Percentiles rank a stretch among this genome's conserved stretches.
These are phyloP conservation scores for Saturnia pavonia DNA, from an alignment of 2,888 invertebrate species.

Conservation along the genomic window DNA sequence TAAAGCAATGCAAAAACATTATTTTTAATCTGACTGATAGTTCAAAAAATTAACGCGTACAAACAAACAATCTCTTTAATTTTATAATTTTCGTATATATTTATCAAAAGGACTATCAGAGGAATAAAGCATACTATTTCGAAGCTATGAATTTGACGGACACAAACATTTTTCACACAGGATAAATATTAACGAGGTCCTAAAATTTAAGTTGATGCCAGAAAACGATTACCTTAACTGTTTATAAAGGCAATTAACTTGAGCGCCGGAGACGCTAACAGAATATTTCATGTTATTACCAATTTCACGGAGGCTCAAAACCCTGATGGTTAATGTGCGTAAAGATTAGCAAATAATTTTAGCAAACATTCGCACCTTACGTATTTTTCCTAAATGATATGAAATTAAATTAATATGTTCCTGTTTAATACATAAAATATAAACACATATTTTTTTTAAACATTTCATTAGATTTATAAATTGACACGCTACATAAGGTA, in stretches of 20 bases:
- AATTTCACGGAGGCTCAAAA: slow-evolving; percentile 28
- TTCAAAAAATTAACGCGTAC: too few relatives aligned
- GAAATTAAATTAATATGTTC: not conserved
- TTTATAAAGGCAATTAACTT: slow-evolving; percentile 61
- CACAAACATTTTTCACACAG: slow-evolving; percentile 25
- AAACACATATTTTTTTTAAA: not conserved
- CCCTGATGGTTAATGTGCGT: slow-evolving; percentile 25
- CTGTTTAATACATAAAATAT: not conserved
- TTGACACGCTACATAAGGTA: not conserved
- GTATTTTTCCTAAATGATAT: not conserved
- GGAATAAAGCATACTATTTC: too few relatives aligned
- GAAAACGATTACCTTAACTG: slow-evolving; percentile 49
- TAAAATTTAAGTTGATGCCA: slow-evolving; percentile 32
- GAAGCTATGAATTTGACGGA: slow-evolving; percentile 9
- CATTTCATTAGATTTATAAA: not conserved
- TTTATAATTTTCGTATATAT: too few relatives aligned
- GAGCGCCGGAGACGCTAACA: slow-evolving; percentile 36
- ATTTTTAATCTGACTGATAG: too few relatives aligned
- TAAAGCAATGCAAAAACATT: too few relatives aligned
- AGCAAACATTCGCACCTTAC: not conserved
- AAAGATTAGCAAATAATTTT: slow-evolving; percentile 24
- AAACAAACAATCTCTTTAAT: too few relatives aligned
- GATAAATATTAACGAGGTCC: slow-evolving; percentile 29
- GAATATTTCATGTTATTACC: slow-evolving; percentile 42
- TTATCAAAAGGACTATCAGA: too few relatives aligned